Percentiles rank a stretch among this genome's conserved stretches.
These are phyloP conservation scores for Graphium colonna DNA, from an alignment of 2,888 invertebrate genomes.

Conservation along the genomic window DNA sequence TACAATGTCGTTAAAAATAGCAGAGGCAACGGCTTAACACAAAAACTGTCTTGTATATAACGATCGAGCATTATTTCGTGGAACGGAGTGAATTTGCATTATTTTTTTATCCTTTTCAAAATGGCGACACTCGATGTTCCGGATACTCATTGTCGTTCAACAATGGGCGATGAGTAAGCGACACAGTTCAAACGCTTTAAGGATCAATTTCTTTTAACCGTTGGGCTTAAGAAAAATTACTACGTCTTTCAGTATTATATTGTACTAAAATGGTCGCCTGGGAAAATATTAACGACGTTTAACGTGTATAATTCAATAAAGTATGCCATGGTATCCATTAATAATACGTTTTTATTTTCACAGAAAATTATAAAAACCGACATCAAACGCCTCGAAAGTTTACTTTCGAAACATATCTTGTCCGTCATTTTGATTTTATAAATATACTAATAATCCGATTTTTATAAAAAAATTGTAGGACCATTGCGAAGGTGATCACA, in stretches of 20 bases:
- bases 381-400: no score
- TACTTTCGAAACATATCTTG: no score
- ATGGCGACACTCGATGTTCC: conserved; percentile 58
- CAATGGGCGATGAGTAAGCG: conserved; percentile 57
- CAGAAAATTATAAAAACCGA: no score
- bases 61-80: conserved; percentile 63
- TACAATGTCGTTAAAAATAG: conserved; percentile 52
- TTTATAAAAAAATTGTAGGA: no score
- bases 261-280: conserved; percentile 18
- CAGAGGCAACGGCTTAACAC: conserved; percentile 65
- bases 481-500: no score
- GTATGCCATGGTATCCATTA: no score
- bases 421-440: no score
- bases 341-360: no score
- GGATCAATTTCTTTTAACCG: conserved; percentile 40
- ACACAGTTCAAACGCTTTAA: conserved; percentile 51
- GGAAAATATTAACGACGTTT: conserved; percentile 12
- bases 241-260: conserved; percentile 45
- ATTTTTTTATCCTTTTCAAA: conserved; percentile 60
- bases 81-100: conserved; percentile 68
- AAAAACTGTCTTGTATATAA: conserved; percentile 67
- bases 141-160: conserved; percentile 54
- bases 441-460: no score
- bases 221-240: conserved; percentile 59
- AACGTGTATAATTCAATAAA: no score